Evolutionary conservation across 2,888 invertebrate species (phyloP).

Genomic region (Dichetophora obliterata): DNA sequence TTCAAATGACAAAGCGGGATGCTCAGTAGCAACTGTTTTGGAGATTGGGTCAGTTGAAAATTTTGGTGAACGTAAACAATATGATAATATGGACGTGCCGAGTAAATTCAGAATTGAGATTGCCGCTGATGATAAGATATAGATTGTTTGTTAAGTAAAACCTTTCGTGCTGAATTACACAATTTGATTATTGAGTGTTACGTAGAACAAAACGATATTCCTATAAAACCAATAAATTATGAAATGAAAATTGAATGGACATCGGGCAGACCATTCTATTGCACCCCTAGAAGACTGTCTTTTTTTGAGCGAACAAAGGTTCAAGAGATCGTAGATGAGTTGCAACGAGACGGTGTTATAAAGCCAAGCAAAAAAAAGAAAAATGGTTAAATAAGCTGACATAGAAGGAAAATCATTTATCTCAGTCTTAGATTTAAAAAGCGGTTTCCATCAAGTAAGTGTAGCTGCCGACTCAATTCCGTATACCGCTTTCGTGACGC

Average conservation of each 20-base stretch:
- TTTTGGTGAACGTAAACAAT: not conserved
- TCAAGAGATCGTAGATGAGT: not conserved
- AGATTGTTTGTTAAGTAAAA: not conserved
- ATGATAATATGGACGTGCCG: not conserved
- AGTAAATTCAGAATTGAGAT: conserved; percentile 27
- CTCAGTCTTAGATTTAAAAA: too few relatives aligned
- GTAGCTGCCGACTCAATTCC: conserved; percentile 22
- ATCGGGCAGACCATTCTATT: conserved; percentile 24
- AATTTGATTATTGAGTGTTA: conserved; percentile 17
- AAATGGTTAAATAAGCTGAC: not conserved
- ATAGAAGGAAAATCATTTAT: not conserved
- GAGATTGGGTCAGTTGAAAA: too few relatives aligned
- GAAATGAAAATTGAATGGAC: conserved; percentile 36
- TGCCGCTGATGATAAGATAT: not conserved
- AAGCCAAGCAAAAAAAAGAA: not conserved
- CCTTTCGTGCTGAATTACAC: not conserved
- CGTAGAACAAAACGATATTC: not conserved
- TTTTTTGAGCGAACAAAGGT: not conserved
- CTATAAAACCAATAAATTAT: conserved; percentile 15
- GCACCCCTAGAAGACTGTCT: conserved; percentile 1
- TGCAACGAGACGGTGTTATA: not conserved
- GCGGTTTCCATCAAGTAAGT: conserved; percentile 34
- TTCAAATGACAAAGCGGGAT: too few relatives aligned
- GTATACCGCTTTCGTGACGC: conserved; percentile 36
- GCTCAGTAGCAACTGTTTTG: too few relatives aligned